Base-by-base conservation (phyloP, 2,113 vertebrate species). In the Mola mola region DNA sequence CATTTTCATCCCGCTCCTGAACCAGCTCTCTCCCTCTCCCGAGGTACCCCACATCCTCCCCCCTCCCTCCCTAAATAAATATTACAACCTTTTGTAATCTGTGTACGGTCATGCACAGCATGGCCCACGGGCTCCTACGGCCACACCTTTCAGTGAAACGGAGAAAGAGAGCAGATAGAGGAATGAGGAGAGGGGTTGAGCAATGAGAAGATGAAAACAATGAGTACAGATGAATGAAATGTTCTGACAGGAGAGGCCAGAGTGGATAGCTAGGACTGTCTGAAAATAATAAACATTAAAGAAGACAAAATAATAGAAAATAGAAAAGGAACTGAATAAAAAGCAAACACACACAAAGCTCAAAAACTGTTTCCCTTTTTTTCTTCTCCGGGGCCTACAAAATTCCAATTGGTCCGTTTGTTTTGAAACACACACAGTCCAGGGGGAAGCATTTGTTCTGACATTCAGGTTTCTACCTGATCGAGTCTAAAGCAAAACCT, bases 21-120 rank as follows among this genome's bases (percentile, higher is more conserved):
- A 17, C 50, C 6, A 3, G 33, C 24, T 51, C 48, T 42, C 59
- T n/a, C n/a, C n/a, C n/a, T 38, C 43, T 55, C 67, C 19, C n/a
- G 25, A 6, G 10, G 1, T 25, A 16, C 22, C 37, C 19, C 1
- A 11, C 26, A 13, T 7, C 12, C 29, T 16, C 3, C 68, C 1
- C 33, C 57, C 63, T 11, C 65, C 51, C 20, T 19, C 66, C 62
- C 60, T 12, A 33, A 91, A 90, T 91, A 91, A 89, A 92, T 89
- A 91, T 62, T 43, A 83, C 80, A 78, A 51, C 63, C 67, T 71
- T 68, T 66, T 46, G 68, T 61, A 44, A 62, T 46, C 80, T 46
- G 37, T 6, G 15, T 51, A 11, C 16, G 77, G 82, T 87, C 85
- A 26, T 61, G 89, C 90, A 81, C 89, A 92, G 91, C 90, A 89